phyloP scores from a whole-genome alignment of 2,797 vertebrate genomes.

The Bothrops alternatus region DNA sequence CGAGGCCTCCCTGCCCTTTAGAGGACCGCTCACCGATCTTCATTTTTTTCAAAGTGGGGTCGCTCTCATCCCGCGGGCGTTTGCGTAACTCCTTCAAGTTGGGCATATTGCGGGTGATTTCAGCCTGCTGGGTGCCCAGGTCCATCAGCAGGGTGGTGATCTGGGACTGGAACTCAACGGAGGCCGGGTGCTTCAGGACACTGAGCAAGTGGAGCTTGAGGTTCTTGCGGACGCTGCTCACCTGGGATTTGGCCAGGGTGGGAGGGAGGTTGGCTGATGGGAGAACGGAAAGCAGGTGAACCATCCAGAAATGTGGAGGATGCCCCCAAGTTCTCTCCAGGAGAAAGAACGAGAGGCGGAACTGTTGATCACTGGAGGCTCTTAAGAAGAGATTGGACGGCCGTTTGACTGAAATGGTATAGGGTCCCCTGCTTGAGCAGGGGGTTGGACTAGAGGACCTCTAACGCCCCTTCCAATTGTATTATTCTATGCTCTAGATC shows the following conservation, averaged over 20 bases:
- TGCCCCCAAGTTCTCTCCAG: fast-evolving
- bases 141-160: conserved; percentile 91
- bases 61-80: conserved; percentile 80
- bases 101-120: conserved; percentile 85
- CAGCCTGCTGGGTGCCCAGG: conserved; percentile 88
- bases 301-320: fast-evolving
- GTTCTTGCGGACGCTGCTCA: conserved; percentile 94
- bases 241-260: conserved; percentile 93
- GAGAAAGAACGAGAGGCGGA: not conserved
- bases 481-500: not conserved
- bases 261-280: conserved; percentile 88
- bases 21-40: conserved; percentile 79
- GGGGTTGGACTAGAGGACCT: not conserved
- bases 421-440: not conserved
- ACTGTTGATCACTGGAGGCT: not conserved
- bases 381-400: not conserved
- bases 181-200: conserved; percentile 87
- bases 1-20: fast-evolving
- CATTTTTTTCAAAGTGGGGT: conserved; percentile 85
- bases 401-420: not conserved
- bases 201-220: conserved; percentile 90
- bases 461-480: not conserved
- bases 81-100: conserved; percentile 79
- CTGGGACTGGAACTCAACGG: conserved; percentile 88
- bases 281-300: not conserved